Conservation (phyloP, 2,797 vertebrate species). For the Anguilla obscura region DNA sequence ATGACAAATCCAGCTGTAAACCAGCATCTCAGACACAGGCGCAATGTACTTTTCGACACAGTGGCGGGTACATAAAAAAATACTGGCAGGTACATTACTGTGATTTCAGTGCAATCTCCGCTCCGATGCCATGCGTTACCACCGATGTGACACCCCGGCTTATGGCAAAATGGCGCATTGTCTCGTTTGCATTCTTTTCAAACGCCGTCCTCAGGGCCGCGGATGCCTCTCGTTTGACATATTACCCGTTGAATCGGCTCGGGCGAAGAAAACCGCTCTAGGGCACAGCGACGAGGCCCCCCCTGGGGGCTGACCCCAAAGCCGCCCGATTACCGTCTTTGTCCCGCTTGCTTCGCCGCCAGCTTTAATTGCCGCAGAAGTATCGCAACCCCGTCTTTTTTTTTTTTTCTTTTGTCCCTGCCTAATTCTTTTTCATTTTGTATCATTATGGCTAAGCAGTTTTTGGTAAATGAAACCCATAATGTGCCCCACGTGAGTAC, state of each 20-base stretch:
- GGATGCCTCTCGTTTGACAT: not conserved
- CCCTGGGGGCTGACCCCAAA: not conserved
- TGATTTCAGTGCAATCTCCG: not conserved
- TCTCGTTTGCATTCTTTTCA: not conserved
- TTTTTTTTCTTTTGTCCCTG: not conserved
- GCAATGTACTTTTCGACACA: no score
- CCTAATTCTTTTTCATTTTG: not conserved
- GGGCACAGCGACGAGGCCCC: not conserved
- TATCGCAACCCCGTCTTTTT: not conserved
- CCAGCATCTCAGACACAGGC: no score
- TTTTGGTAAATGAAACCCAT: slow-evolving; percentile 14
- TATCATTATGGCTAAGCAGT: slow-evolving; percentile 7
- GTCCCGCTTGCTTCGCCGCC: not conserved
- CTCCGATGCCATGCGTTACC: not conserved
- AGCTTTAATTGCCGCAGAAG: not conserved
- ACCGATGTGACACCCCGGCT: not conserved
- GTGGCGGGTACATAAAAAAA: not conserved
- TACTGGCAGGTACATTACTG: not conserved
- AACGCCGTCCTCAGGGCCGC: not conserved
- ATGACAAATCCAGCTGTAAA: no score
- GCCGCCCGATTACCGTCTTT: not conserved
- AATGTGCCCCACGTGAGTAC: not conserved
- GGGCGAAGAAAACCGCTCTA: not conserved
- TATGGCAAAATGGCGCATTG: not conserved
- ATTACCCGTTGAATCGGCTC: not conserved